These are phyloP conservation scores for Seira musarum DNA, from an alignment of 2,888 invertebrate genomes.

Conservation along the genomic window DNA sequence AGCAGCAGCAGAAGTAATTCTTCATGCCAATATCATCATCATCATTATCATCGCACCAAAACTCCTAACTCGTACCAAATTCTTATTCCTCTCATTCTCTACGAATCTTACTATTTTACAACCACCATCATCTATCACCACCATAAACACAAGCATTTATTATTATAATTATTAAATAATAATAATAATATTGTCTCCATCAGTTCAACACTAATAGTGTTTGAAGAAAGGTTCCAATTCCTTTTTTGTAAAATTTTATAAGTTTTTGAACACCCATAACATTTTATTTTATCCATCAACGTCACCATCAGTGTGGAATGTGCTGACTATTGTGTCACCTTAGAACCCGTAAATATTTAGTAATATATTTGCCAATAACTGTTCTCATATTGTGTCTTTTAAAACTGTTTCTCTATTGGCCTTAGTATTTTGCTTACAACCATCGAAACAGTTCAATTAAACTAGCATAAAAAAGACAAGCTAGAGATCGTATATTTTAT, in stretches of 20 bases:
- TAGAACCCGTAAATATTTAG: background rate
- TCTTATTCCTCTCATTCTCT: background rate
- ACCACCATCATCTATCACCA: conserved; percentile 1
- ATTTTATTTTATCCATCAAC: background rate
- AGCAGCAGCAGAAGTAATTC: too few relatives aligned
- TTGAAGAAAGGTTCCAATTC: background rate
- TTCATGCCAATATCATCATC: conserved; percentile 7
- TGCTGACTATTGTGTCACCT: background rate
- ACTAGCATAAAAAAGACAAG: background rate
- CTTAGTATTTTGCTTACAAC: too few relatives aligned
- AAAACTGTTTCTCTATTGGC: background rate
- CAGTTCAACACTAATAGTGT: background rate
- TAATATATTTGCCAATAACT: background rate
- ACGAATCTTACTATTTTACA: background rate
- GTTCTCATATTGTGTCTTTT: too few relatives aligned
- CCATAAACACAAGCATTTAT: conserved; percentile 2
- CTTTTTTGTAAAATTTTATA: background rate
- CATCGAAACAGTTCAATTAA: too few relatives aligned
- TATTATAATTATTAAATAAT: conserved; percentile 10
- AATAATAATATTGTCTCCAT: background rate
- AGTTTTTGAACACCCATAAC: background rate
- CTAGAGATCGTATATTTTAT: background rate
- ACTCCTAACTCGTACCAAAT: background rate
- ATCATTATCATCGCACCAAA: too few relatives aligned
- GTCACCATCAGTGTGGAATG: background rate